These are phyloP conservation scores for Pararge aegeria DNA, from an alignment of 1,140 invertebrate species.

Conservation along the genomic window DNA sequence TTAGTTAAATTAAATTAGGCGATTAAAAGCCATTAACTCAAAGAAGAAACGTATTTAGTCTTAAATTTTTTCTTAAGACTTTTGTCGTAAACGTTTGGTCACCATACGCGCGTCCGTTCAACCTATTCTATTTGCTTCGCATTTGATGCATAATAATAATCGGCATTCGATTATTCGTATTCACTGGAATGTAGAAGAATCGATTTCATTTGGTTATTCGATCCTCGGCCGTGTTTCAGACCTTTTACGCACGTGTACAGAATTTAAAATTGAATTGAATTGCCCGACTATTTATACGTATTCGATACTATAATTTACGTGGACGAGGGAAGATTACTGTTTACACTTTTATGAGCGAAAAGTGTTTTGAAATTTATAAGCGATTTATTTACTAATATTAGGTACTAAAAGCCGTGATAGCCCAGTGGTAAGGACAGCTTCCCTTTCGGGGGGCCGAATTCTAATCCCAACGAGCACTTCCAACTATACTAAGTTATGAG, in stretches of 20 bases:
- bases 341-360: neutral
- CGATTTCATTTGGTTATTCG: slow-evolving; percentile 36
- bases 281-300: slow-evolving; percentile 2
- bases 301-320: neutral
- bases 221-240: slow-evolving; percentile 33
- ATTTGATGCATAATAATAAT: slow-evolving; percentile 63
- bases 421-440: too few relatives aligned
- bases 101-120: slow-evolving; percentile 32
- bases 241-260: slow-evolving; percentile 50
- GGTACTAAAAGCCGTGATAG: too few relatives aligned
- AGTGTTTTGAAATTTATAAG: neutral
- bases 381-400: neutral
- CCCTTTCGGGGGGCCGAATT: too few relatives aligned
- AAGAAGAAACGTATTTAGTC: too few relatives aligned
- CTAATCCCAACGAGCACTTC: too few relatives aligned
- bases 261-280: slow-evolving; percentile 35
- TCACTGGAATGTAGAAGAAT: slow-evolving; percentile 34
- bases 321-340: neutral
- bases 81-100: neutral
- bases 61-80: too few relatives aligned
- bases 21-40: too few relatives aligned
- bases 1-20: too few relatives aligned
- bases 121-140: slow-evolving; percentile 32
- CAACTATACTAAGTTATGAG: too few relatives aligned
- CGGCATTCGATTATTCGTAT: slow-evolving; percentile 64